Base-by-base conservation (phyloP, 1,140 invertebrate genomes). In the Oryctes rhinoceros region DNA sequence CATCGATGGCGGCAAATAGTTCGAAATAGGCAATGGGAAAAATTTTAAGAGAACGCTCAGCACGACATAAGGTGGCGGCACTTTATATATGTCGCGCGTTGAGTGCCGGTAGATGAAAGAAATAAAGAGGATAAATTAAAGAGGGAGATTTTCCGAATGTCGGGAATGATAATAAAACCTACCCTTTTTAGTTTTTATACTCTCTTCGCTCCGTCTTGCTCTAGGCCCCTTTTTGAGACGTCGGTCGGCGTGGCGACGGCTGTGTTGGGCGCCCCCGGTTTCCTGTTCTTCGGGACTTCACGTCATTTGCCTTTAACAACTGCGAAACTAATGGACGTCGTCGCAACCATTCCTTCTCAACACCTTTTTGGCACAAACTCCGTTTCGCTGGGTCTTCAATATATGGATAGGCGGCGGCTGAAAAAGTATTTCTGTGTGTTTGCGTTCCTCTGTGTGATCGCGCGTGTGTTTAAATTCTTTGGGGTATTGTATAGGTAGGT, bases 251-350 rank as follows among this genome's bases (percentile, higher is more conserved):
- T 67, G 79, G 67, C 79, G 76, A 65, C 76, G 39, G 53, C 79
- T 65, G 15, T 74, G 48, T 80, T 80, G 79, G 76, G 75, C 59
- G 39, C 75, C 76, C 74, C 74, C 77, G 81, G 80, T 85, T 71
- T 71, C 65, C 65, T 71, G 65, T 71, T 71, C 65, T 37, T 71
- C 65, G 24, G 65, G 65, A 71, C 65, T 59, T 4, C 83, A 84
- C 84, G 84, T 85, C 84, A 84, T 85, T 85, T 84, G 83, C 85
- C 83, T 85, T 85, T 83, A 85, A 85, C 85, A 85, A 85, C 85
- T 84, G 82, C 78, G 84, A 84, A 84, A 85, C 85, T 85, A 85
- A 85, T 85, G 85, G 85, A 85, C 83, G 82, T 82, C 83, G 81
- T 71, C 65, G 20, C 65, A 37, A 71, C 84, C 83, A 83, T 84